Base-by-base conservation (phyloP, 2,113 vertebrate genomes). In the Mormyrus iriodes region DNA sequence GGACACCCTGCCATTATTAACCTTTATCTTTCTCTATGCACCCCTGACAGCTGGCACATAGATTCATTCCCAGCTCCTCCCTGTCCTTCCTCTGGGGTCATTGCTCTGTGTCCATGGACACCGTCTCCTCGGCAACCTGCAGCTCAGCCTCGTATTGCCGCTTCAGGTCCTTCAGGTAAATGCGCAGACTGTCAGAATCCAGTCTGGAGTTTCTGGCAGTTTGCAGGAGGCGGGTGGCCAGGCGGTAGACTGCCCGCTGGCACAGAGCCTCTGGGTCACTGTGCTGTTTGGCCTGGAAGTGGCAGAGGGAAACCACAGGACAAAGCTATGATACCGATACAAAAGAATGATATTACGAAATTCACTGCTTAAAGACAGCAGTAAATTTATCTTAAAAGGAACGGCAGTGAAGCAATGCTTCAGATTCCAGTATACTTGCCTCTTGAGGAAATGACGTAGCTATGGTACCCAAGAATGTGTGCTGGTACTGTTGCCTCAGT, bases 151-250 rank as follows among this genome's bases (percentile, higher is more conserved):
- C 95, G 49, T 97, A 97, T 48, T 96, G 97, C 91, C 93, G 97
- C 93, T 95, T 98, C 91, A 99, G 94, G 15, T 96, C 96, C 92
- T 95, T 97, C 93, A 99, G 94, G 93, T 97, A 98, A 27, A 96
- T 95, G 8, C 96, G 96, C 84, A 99, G 95, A 90, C 95, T 96
- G 48, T 96, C 96, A 0, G 96, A 92, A 92, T 99, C 97, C 94
- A 99, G n/a, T 27, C 93, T 95, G 79, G 98, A 99, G 93, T 98
- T 98, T 89, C 97, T 96, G 90, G 97, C 97, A 4, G 97, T 93
- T 93, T 99, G 98, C 91, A 97, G 89, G 90, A 99, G 95, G 88
- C 97, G 96, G 52, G 94, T 97, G 87, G 97, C 97, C 90, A 99
- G 94, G 88, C 94, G 97, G 93, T 98, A 97, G 3, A 95, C 92